A percentile compares a stretch with the other conserved stretches of the same genome.
These are phyloP conservation scores for Ochropacha duplaris DNA, from an alignment of 2,888 invertebrate species.

Conservation along the genomic window DNA sequence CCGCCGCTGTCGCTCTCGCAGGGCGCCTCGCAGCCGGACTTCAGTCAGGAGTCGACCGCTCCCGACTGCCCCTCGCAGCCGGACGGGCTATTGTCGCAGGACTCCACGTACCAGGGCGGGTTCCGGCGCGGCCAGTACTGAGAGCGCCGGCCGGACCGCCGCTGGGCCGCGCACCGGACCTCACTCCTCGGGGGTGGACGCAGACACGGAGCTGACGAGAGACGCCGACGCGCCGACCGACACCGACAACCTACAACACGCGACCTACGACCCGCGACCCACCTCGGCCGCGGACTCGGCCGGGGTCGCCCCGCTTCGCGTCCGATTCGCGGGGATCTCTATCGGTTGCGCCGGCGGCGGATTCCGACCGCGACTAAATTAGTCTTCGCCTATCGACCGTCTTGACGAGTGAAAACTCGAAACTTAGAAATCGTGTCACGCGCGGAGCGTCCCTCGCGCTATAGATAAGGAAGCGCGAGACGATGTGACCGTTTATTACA, in stretches of 20 bases:
- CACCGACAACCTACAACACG: slow-evolving; percentile 7
- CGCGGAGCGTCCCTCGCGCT: slow-evolving; percentile 47
- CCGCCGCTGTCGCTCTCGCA: slow-evolving; percentile 88
- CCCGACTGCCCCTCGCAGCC: slow-evolving; percentile 96
- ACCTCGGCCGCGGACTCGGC: slow-evolving; percentile 25
- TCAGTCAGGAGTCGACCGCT: slow-evolving; percentile 92
- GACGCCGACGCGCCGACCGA: not conserved
- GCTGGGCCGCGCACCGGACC: slow-evolving; percentile 39
- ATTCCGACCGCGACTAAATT: slow-evolving; percentile 43
- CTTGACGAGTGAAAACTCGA: slow-evolving; percentile 37
- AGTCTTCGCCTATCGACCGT: slow-evolving; percentile 47
- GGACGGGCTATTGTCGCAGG: slow-evolving; percentile 97
- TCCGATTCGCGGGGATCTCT: slow-evolving; percentile 20
- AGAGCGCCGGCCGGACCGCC: slow-evolving; percentile 90
- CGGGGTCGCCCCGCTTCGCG: slow-evolving; percentile 27
- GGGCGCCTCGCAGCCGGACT: slow-evolving; percentile 87
- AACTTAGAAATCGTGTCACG: slow-evolving; percentile 48
- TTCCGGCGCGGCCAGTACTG: slow-evolving; percentile 88
- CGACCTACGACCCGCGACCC: slow-evolving; percentile 9
- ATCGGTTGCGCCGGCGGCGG: slow-evolving; percentile 43
- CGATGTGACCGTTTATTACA: slow-evolving; percentile 51
- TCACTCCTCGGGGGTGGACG: slow-evolving; percentile 42
- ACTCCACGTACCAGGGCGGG: slow-evolving; percentile 92
- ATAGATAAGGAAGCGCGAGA: slow-evolving; percentile 36
- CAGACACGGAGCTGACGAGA: slow-evolving; percentile 45